phyloP scores from a whole-genome alignment of 2,888 invertebrate genomes.

The Taenaris catops region DNA sequence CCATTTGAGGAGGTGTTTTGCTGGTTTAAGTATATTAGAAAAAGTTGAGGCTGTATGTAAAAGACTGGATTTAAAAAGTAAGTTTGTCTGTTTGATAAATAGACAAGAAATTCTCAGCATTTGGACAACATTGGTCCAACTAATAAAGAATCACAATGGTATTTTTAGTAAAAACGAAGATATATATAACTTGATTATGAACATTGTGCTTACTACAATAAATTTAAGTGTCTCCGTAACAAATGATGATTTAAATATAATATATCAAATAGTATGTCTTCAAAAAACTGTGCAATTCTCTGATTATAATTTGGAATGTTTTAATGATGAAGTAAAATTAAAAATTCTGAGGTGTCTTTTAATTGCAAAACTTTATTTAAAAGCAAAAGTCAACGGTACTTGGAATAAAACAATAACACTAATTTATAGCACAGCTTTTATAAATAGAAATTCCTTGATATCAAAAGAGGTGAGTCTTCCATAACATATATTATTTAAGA shows the following conservation, averaged over 20 bases:
- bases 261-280: constrained; percentile 45
- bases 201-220: constrained; percentile 38
- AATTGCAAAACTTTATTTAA: constrained; percentile 34
- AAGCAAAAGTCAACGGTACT: constrained; percentile 33
- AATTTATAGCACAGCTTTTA: constrained; percentile 35
- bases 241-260: constrained; percentile 31
- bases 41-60: constrained; percentile 32
- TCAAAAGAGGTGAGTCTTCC: constrained; percentile 41
- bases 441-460: constrained; percentile 32
- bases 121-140: constrained; percentile 37
- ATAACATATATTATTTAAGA: no score
- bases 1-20: constrained; percentile 43
- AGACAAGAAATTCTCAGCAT: constrained; percentile 29
- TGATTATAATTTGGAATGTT: constrained; percentile 30
- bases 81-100: constrained; percentile 24
- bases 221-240: constrained; percentile 32
- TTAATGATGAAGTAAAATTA: constrained; percentile 32
- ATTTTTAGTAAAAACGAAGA: constrained; percentile 32
- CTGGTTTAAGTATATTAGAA: constrained; percentile 44
- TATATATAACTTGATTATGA: constrained; percentile 33
- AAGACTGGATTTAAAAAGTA: constrained; percentile 15
- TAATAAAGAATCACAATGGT: constrained; percentile 36
- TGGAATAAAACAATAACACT: constrained; percentile 37
- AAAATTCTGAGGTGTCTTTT: constrained; percentile 45
- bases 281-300: constrained; percentile 36